Conservation (phyloP, 2,113 vertebrate genomes). For the Bubalus kerabau region DNA sequence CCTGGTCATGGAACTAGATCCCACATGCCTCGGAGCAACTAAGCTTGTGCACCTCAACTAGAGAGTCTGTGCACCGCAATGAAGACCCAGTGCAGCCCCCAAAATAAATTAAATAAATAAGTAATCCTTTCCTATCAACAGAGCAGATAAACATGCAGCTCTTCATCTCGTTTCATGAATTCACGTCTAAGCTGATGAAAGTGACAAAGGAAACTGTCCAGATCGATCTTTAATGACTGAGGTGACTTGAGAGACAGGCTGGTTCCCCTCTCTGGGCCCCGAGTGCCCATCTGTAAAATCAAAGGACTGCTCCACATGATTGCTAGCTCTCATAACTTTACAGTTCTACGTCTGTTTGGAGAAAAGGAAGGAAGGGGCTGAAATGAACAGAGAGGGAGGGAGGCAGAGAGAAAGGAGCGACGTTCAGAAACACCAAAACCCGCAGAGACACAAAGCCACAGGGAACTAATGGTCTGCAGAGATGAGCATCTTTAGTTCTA, state of each 20-base stretch:
- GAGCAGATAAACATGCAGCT: neutral
- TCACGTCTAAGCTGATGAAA: neutral
- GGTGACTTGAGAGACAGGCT: neutral
- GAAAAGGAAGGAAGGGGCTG: neutral
- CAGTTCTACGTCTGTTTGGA: neutral
- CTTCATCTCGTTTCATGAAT: neutral
- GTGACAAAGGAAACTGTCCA: neutral
- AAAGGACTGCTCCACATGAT: neutral
- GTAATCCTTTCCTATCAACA: neutral
- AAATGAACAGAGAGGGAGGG: neutral
- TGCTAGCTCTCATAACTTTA: neutral
- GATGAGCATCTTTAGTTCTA: rapidly evolving
- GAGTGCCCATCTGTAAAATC: neutral
- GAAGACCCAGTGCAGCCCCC: neutral
- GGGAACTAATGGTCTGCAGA: neutral
- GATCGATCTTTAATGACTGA: neutral
- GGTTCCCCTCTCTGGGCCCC: neutral
- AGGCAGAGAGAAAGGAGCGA: neutral
- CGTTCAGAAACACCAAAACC: neutral
- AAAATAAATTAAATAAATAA: neutral
- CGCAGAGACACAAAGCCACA: neutral
- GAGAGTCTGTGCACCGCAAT: neutral
- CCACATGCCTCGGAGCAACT: neutral
- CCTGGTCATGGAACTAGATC: neutral
- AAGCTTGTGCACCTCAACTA: neutral